Evolutionary conservation across 2,797 vertebrate genomes (phyloP).

Genomic region (Triplophysa yarkandensis): DNA sequence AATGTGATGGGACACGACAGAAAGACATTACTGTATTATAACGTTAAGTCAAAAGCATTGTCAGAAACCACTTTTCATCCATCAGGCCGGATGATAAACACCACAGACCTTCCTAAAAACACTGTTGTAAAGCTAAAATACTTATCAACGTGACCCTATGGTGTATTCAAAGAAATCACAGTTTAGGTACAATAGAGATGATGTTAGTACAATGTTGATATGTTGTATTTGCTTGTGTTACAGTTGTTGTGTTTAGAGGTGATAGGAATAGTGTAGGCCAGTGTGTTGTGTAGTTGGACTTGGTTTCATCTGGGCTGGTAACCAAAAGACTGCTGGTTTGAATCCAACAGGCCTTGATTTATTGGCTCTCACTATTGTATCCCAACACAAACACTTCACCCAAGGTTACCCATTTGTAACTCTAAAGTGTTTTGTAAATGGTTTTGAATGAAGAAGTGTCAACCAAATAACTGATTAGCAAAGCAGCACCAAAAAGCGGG

Average conservation of each 20-base stretch:
- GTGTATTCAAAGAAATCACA: background rate
- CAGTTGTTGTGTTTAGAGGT: background rate
- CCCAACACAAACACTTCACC: background rate
- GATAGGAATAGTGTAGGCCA: background rate
- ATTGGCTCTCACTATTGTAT: background rate
- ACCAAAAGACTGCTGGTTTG: conserved; percentile 1
- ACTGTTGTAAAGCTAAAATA: background rate
- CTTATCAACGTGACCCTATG: background rate
- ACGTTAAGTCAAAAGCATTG: too few relatives aligned
- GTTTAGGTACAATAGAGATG: background rate
- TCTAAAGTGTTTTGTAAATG: background rate
- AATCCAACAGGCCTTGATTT: background rate
- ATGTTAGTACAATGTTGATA: background rate
- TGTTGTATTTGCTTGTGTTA: background rate
- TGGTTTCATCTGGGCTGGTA: background rate
- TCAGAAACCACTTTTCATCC: background rate
- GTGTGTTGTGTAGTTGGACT: background rate
- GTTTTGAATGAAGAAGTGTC: background rate
- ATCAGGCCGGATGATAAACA: background rate
- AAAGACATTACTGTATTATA: too few relatives aligned
- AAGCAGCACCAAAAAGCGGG: background rate
- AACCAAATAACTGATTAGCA: conserved; percentile 23
- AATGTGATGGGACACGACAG: too few relatives aligned
- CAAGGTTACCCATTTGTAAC: background rate
- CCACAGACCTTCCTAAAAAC: background rate